phyloP scores from a whole-genome alignment of 1,140 invertebrate genomes.

The Zaprionus camerounensis region DNA sequence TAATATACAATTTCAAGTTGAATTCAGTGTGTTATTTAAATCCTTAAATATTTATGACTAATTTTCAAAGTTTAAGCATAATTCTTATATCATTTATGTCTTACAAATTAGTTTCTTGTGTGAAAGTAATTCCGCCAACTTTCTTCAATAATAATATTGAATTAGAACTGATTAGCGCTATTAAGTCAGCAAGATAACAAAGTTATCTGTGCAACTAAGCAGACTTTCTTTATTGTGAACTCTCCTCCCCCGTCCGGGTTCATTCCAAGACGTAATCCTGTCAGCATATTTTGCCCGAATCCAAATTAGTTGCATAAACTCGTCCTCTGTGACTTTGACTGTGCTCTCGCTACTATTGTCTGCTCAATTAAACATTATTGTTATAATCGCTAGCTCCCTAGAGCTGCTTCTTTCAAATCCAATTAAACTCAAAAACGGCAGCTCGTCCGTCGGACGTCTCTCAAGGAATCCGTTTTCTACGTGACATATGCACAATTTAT shows the following conservation, averaged over 20 bases:
- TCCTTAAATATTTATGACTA: neutral
- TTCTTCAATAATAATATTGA: neutral
- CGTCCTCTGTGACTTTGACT: constrained; percentile 23
- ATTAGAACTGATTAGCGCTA: neutral
- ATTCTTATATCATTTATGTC: neutral
- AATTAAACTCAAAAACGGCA: constrained; percentile 73
- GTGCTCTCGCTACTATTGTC: constrained; percentile 13
- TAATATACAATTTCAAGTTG: too few relatives aligned
- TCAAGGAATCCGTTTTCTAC: constrained; percentile 47
- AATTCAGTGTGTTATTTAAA: neutral
- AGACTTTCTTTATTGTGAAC: constrained; percentile 1
- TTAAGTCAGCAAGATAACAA: neutral
- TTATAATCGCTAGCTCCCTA: constrained; percentile 39
- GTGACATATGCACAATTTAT: constrained; percentile 79
- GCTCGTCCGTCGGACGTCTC: constrained; percentile 32
- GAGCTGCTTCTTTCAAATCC: constrained; percentile 60
- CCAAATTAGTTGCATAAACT: constrained; percentile 24
- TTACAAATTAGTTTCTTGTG: neutral
- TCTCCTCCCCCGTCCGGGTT: neutral
- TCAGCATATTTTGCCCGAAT: constrained; percentile 4
- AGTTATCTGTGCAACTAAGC: neutral
- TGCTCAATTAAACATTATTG: constrained; percentile 60
- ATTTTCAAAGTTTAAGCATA: neutral
- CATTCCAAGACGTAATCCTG: constrained; percentile 12
- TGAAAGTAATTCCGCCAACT: neutral